Percentiles rank a stretch among this genome's conserved stretches.
Conservation (phyloP, 2,113 vertebrate species). For the Pygoscelis adeliae region DNA sequence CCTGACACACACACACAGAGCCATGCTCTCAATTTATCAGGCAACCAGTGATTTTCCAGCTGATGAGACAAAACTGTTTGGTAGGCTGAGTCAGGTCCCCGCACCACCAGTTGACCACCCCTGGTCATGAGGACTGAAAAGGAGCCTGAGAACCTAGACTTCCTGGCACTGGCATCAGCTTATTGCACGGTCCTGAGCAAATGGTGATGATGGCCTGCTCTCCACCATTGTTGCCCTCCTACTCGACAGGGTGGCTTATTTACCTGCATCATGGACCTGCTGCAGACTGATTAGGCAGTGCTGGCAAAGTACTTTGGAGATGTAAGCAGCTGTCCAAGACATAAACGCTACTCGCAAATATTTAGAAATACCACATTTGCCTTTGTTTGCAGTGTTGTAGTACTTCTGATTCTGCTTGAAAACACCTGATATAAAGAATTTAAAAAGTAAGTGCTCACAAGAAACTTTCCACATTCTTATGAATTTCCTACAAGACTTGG, state of each 20-base stretch:
- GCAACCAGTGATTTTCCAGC: background rate
- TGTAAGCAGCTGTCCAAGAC: slow-evolving; percentile 15
- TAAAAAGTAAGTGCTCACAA: background rate
- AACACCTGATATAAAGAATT: background rate
- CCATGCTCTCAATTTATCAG: background rate
- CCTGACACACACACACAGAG: background rate
- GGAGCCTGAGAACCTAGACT: background rate
- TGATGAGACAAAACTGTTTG: background rate
- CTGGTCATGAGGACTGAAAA: background rate
- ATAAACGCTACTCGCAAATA: background rate
- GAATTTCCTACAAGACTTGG: background rate
- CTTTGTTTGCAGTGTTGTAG: background rate
- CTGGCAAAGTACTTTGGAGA: background rate
- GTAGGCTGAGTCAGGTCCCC: background rate
- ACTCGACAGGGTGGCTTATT: background rate
- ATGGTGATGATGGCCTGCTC: background rate
- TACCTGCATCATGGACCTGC: background rate
- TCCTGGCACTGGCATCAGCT: background rate
- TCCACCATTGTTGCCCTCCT: background rate
- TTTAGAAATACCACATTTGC: slow-evolving; percentile 37
- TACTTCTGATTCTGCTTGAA: background rate
- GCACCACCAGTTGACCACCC: background rate
- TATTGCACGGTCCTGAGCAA: background rate
- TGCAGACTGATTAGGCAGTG: background rate
- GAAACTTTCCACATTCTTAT: background rate